These are phyloP conservation scores for Pavo muticus DNA, from an alignment of 2,113 vertebrate genomes.

Conservation along the genomic window DNA sequence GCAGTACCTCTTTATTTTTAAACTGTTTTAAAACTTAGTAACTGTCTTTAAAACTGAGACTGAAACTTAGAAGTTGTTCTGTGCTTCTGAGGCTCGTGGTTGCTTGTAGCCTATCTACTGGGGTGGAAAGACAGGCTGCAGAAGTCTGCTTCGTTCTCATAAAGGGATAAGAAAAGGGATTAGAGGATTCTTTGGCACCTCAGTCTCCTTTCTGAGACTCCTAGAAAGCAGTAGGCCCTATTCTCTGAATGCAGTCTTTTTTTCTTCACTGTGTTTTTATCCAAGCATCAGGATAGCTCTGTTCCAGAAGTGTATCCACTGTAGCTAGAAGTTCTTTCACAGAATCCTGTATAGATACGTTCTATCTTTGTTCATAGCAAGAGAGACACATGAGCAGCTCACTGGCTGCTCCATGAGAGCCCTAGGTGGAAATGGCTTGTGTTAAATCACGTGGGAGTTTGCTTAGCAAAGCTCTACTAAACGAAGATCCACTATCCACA, in stretches of 20 bases:
- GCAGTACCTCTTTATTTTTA: background rate
- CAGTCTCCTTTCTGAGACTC: background rate
- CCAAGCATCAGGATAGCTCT: background rate
- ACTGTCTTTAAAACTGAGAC: background rate
- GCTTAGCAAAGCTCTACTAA: background rate
- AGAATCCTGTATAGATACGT: background rate
- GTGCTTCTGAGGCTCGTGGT: background rate
- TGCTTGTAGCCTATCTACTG: background rate
- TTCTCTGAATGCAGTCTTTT: background rate
- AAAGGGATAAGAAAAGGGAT: background rate
- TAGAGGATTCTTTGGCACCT: background rate
- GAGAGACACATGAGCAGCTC: fast-evolving
- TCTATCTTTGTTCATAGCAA: background rate
- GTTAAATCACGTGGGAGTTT: background rate
- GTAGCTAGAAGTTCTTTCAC: background rate
- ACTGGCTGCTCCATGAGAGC: fast-evolving
- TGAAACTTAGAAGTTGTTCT: background rate
- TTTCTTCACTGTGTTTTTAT: background rate
- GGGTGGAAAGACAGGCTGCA: background rate
- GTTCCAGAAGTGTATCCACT: background rate
- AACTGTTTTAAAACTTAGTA: background rate
- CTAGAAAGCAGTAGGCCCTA: background rate
- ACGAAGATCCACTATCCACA: background rate
- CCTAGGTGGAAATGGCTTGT: background rate
- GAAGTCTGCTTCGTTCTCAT: background rate